Evolutionary conservation across 2,888 invertebrate species (phyloP).

Genomic region (Xestobium rufovillosum): DNA sequence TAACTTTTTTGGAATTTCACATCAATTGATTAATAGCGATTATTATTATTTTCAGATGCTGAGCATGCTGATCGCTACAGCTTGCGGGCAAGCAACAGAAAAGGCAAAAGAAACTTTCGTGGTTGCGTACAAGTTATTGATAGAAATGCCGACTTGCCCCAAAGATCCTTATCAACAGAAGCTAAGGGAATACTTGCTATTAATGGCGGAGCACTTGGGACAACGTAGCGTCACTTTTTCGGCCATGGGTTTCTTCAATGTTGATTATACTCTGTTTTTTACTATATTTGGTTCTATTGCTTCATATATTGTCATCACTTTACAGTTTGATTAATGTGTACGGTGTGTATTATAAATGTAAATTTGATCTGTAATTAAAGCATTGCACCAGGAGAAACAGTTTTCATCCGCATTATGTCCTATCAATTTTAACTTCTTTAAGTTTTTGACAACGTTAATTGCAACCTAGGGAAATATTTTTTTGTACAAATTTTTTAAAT

Average conservation of each 20-base stretch:
- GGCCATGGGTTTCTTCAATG: constrained; percentile 16
- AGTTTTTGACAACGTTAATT: too few species aligned
- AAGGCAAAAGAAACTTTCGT: constrained; percentile 16
- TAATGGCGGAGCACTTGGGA: constrained; percentile 19
- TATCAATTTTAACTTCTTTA: too few species aligned
- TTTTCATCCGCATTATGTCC: too few species aligned
- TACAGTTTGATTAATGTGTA: constrained; percentile 18
- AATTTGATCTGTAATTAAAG: too few species aligned
- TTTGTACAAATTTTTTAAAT: too few species aligned
- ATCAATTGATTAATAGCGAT: too few species aligned
- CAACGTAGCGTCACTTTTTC: constrained; percentile 17
- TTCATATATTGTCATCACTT: constrained; percentile 18
- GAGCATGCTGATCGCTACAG: too few species aligned
- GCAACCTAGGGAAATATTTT: too few species aligned
- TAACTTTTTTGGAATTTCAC: too few species aligned
- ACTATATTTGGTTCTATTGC: constrained; percentile 17
- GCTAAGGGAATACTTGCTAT: constrained; percentile 17
- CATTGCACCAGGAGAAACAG: too few species aligned
- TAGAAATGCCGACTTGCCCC: constrained; percentile 14
- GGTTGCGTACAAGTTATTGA: constrained; percentile 18
- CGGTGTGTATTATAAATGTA: too few species aligned
- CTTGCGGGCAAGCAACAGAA: constrained; percentile 9
- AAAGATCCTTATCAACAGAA: constrained; percentile 9
- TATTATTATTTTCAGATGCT: too few species aligned
- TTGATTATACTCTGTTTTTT: constrained; percentile 19